phyloP scores from a whole-genome alignment of 2,797 vertebrate species.

The Pangasius mekongensis region DNA sequence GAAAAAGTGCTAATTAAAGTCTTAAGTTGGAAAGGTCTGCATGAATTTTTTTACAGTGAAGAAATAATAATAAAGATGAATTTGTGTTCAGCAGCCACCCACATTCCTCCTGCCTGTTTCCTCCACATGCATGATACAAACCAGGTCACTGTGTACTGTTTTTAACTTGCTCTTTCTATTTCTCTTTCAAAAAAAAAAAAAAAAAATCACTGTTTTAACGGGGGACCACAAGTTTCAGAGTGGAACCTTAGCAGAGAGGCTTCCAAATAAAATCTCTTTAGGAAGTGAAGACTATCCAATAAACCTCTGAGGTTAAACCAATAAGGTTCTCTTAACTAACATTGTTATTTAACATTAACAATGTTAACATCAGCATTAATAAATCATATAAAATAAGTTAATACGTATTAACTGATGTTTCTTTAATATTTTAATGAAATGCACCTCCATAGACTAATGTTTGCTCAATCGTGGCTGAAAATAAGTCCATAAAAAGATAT shows the following conservation, averaged over 20 bases:
- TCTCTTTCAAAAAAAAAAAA: background rate
- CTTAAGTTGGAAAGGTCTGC: slow-evolving; percentile 9
- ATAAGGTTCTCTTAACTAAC: background rate
- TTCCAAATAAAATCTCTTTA: background rate
- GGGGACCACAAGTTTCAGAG: background rate
- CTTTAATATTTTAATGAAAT: background rate
- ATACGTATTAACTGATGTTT: background rate
- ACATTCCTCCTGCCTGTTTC: slow-evolving; percentile 2
- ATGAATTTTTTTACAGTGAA: background rate
- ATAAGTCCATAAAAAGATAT: background rate
- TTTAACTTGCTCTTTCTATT: background rate
- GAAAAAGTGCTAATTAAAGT: slow-evolving; percentile 46
- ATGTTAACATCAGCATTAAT: background rate
- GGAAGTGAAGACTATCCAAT: background rate
- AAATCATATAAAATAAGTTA: background rate
- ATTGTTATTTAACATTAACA: background rate
- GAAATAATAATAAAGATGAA: background rate
- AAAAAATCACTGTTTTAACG: background rate
- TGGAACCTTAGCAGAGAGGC: too few relatives aligned
- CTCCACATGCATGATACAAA: background rate
- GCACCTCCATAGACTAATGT: background rate
- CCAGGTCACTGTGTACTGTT: background rate
- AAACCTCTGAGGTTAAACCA: background rate
- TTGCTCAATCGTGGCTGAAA: background rate
- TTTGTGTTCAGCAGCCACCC: background rate